Evolutionary conservation across 2,113 vertebrate species (phyloP), one percentile per base, ranked within the genome.

Genomic region (Trichomycterus rosablanca): DNA sequence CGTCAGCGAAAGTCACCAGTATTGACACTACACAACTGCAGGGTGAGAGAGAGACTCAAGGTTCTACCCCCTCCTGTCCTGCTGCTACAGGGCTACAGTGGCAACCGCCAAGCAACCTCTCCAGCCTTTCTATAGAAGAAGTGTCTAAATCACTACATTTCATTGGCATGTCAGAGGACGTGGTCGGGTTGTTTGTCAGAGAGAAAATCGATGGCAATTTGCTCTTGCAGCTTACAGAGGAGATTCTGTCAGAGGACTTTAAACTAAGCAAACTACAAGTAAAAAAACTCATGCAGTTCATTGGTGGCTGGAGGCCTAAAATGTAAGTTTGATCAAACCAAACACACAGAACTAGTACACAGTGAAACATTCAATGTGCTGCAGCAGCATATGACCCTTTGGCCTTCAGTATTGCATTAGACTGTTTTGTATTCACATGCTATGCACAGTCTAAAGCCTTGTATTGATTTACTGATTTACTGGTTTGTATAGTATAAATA

Each of bases 181-280:
- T 95, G 11, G 82, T 92, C 49, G 85, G 88, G 0, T 88, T 96
- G 68, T 98, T 99, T 45, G 87, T 91, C 59, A 88, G 85, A 0
- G 96, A 99, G 85, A 98, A 95, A 83, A 97, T 98, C 6, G 96
- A 99, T 22, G 96, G 96, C 58, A 98, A 90, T 81, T 84, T 99
- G 74, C 90, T 99, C 6, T 86, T 95, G 72, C 94, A 99, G 75
- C 90, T 99, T 50, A 97, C 93, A 0, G 94, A 97, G 76, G 96
- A 99, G 78, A 98, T 99, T 72, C 78, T 99, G 64, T 93, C 92
- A 0, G 94, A 98, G 78, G 96, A 99, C 84, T 99, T 99, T 81
- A 92, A 91, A 67, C 81, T 99, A 54, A 98, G 93, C 87, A 98
- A 97, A 80, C 88, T 99, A 62, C 93, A 99, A 77, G 92, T 97